Base-by-base conservation (phyloP, 1,140 invertebrate species). In the Trichonephila clavata region DNA sequence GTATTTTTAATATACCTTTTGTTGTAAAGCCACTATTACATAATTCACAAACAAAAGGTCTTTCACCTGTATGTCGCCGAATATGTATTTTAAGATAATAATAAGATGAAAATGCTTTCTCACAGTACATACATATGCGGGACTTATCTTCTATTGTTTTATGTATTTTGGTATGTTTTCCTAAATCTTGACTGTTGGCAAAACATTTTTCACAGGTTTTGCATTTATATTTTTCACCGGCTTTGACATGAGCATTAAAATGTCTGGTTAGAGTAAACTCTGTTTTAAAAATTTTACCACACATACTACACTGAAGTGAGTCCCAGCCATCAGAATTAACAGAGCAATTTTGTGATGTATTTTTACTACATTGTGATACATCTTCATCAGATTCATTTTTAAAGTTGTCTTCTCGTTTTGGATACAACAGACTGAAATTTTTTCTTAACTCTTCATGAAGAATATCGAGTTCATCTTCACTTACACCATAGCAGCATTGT, bases 1-100 rank as follows among this genome's bases (percentile, higher is more conserved):
- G 83, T 24, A 59, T 84, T 20, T 84, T 84, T 24, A 84, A 27
- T 57, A 59, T 59, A 59, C 21, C 5, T 18, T 27, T 57, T 16
- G 50, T 84, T 24, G 57, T 57, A 59, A 59, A 84, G 13, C 20
- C 50, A 59, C 24, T 84, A 8, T 84, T 57, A 32, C 83, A 84
- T 1, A 59, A 18, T 60, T 84, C 83, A 13, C 83, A 84, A 10
- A 24, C n/a, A 24, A 59, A 59, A 59, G 83, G 83, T 60, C 24
- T 84, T 60, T 84, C 83, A 57, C 83, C 83, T 84, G 83, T 84
- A 60, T 84, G 83, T 50, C 43, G 43, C 4, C 83, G 50, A 14
- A 84, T 57, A 57, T 84, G 83, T 60, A 59, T 59, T 60, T 59
- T 84, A n/a, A 84, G 83, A 84, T 77, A 77, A 16, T 32, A 77